Percentiles rank a stretch among this genome's conserved stretches.
Evolutionary conservation across 2,888 invertebrate species (phyloP).

Genomic region (Lucinisca nassula): DNA sequence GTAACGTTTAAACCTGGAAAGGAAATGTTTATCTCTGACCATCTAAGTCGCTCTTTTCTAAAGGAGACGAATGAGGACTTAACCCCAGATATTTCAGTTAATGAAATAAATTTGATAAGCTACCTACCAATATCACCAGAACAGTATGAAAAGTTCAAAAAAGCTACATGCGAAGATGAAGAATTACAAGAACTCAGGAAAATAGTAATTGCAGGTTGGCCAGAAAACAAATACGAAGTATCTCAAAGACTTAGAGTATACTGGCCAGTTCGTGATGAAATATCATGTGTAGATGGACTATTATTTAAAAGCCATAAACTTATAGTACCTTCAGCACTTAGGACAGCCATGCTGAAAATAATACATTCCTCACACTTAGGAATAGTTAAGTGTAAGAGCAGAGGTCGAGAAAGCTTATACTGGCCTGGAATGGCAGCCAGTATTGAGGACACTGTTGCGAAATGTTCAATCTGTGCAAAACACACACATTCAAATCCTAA

Average conservation of each 20-base stretch:
- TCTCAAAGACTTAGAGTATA: constrained; percentile 11
- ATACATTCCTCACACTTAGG: constrained; percentile 37
- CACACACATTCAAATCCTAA: constrained; percentile 26
- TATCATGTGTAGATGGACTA: too few relatives aligned
- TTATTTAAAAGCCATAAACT: constrained; percentile 43
- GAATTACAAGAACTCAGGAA: constrained; percentile 8
- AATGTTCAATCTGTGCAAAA: constrained; percentile 37
- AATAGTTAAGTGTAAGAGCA: constrained; percentile 38
- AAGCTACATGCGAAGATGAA: constrained; percentile 23
- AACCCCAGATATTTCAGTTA: background rate
- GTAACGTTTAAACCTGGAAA: constrained; percentile 39
- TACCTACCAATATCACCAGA: constrained; percentile 21
- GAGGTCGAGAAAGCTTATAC: constrained; percentile 28
- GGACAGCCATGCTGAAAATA: constrained; percentile 41
- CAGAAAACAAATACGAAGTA: background rate
- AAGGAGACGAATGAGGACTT: background rate
- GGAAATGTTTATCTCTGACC: background rate
- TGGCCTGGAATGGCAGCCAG: constrained; percentile 35
- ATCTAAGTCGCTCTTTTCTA: constrained; percentile 21
- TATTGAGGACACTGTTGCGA: constrained; percentile 26
- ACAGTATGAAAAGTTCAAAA: constrained; percentile 7
- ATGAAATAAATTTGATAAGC: constrained; percentile 24
- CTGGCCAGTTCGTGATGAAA: constrained; percentile 31
- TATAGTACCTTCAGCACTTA: constrained; percentile 31
- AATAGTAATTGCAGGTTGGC: constrained; percentile 19